phyloP scores from a whole-genome alignment of 2,888 invertebrate species.

The Drosophila paranaensis region DNA sequence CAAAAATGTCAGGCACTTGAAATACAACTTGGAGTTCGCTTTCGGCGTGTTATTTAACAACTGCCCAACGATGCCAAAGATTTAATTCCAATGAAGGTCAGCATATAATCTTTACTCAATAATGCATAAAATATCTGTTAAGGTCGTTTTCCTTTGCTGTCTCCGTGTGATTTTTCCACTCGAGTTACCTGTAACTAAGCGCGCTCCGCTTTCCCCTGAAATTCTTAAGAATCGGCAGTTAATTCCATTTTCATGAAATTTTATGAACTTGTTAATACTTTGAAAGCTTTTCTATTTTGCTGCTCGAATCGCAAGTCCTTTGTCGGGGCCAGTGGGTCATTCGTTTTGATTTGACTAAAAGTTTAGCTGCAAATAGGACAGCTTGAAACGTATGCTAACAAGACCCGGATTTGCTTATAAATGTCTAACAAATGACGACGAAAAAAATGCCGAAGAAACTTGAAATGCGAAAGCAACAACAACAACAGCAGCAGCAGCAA shows the following conservation, averaged over 20 bases:
- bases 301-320: slow-evolving; percentile 38
- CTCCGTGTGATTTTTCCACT: slow-evolving; percentile 28
- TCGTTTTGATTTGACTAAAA: slow-evolving; percentile 65
- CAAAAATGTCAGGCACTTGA: slow-evolving; percentile 19
- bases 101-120: slow-evolving; percentile 1
- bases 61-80: neutral
- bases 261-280: slow-evolving; percentile 72
- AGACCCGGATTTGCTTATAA: slow-evolving; percentile 69
- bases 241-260: slow-evolving; percentile 45
- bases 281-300: slow-evolving; percentile 58
- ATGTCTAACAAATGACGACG: slow-evolving; percentile 72
- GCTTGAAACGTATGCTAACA: slow-evolving; percentile 53
- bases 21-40: slow-evolving; percentile 9
- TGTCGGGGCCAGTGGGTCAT: slow-evolving; percentile 19
- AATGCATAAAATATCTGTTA: slow-evolving; percentile 8
- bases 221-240: slow-evolving; percentile 29
- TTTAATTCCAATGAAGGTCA: slow-evolving; percentile 19
- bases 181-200: slow-evolving; percentile 24
- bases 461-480: slow-evolving; percentile 30
- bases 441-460: slow-evolving; percentile 6
- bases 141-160: neutral
- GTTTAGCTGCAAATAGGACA: slow-evolving; percentile 47
- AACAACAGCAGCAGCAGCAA: slow-evolving; percentile 13
- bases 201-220: slow-evolving; percentile 19
- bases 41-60: slow-evolving; percentile 1